Evolutionary conservation across 2,888 invertebrate species (phyloP).

Genomic region (Siphlonurus alternatus): DNA sequence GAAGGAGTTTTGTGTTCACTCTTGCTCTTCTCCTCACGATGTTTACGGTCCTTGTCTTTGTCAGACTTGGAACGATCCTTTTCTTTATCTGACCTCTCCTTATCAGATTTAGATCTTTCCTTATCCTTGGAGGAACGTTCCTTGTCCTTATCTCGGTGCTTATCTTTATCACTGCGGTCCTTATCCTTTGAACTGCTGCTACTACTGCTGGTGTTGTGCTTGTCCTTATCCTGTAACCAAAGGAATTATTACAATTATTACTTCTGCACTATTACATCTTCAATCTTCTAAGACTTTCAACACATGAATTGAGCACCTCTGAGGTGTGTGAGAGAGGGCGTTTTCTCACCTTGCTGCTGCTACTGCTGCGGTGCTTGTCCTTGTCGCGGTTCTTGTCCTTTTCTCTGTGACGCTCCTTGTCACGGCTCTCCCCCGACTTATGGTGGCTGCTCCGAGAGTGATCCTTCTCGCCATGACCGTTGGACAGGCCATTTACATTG

Average conservation of each 20-base stretch:
- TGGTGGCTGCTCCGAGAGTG: conserved; percentile 27
- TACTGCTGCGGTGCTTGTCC: conserved; percentile 24
- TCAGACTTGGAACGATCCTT: conserved; percentile 20
- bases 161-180: conserved; percentile 26
- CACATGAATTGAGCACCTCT: no score
- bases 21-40: conserved; percentile 26
- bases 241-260: no score
- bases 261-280: no score
- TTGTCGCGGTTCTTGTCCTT: conserved; percentile 24
- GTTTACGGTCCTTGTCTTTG: conserved; percentile 30
- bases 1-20: conserved; percentile 16
- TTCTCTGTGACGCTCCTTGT: conserved; percentile 27
- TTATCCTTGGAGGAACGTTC: conserved; percentile 24
- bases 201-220: conserved; percentile 25
- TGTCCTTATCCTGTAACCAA: conserved; percentile 19
- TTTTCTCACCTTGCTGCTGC: no score
- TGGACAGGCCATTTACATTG: conserved; percentile 65
- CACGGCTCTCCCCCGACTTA: conserved; percentile 35
- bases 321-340: no score
- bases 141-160: conserved; percentile 30
- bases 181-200: conserved; percentile 22
- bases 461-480: conserved; percentile 43
- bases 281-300: no score
- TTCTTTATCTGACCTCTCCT: conserved; percentile 22
- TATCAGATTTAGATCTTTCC: conserved; percentile 22